phyloP scores from a whole-genome alignment of 1,140 invertebrate species.

The Temnothorax longispinosus region DNA sequence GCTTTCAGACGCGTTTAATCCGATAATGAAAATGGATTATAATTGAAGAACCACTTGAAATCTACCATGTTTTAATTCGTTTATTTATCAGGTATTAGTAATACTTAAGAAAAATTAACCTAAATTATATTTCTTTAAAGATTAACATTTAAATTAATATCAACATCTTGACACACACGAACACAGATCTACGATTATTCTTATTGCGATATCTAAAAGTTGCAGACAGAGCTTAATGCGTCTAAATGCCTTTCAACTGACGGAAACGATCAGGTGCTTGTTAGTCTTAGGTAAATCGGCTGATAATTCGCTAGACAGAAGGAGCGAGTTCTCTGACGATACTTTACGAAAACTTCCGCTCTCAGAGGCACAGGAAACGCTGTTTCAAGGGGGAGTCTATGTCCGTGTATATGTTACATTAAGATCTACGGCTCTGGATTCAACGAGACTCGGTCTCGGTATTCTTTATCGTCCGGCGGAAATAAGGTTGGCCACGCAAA shows the following conservation, averaged over 20 bases:
- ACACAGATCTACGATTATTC: not conserved
- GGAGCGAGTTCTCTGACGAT: conserved; percentile 1
- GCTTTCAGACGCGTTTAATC: not conserved
- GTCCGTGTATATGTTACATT: conserved; percentile 22
- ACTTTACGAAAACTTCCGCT: conserved; percentile 50
- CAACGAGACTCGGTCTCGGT: conserved; percentile 56
- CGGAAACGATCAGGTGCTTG: conserved; percentile 1
- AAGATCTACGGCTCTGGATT: conserved; percentile 49
- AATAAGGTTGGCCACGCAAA: conserved; percentile 70
- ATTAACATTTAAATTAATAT: not conserved
- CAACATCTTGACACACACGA: not conserved
- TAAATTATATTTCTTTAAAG: not conserved
- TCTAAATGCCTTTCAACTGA: not conserved
- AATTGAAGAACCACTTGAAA: not conserved
- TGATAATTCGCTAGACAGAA: not conserved
- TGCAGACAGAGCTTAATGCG: not conserved
- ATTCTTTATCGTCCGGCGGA: conserved; percentile 65
- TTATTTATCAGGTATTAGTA: not conserved
- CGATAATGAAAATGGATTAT: conserved; percentile 16
- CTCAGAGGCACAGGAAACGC: conserved; percentile 27
- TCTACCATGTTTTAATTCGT: too few species aligned
- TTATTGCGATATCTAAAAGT: not conserved
- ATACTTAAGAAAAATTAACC: not conserved
- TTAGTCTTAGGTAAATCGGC: not conserved
- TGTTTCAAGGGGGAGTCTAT: conserved; percentile 1